phyloP scores from a whole-genome alignment of 2,113 vertebrate species.

The Danio rerio region GRCz12tu NC_133199.1:24356501-24357000 shows the following conservation, averaged over 20 bases:
- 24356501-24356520: too few species aligned
- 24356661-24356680: too few species aligned
- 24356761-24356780: slow-evolving; percentile 6
- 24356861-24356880: background rate
- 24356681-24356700: too few species aligned
- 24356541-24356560: too few species aligned
- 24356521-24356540: too few species aligned
- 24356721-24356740: background rate
- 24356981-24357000: background rate
- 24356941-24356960: background rate
- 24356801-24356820: background rate
- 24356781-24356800: background rate
- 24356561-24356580: too few species aligned
- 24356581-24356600: too few species aligned
- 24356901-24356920: slow-evolving; percentile 2
- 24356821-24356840: slow-evolving; percentile 42
- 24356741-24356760: slow-evolving; percentile 6
- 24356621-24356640: too few species aligned
- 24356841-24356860: background rate
- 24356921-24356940: background rate
- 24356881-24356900: background rate
- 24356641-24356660: too few species aligned
- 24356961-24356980: background rate
- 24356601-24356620: too few species aligned
- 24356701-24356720: background rate